These are phyloP conservation scores for Euwallacea similis DNA, from an alignment of 1,140 invertebrate genomes.

Conservation along the genomic window DNA sequence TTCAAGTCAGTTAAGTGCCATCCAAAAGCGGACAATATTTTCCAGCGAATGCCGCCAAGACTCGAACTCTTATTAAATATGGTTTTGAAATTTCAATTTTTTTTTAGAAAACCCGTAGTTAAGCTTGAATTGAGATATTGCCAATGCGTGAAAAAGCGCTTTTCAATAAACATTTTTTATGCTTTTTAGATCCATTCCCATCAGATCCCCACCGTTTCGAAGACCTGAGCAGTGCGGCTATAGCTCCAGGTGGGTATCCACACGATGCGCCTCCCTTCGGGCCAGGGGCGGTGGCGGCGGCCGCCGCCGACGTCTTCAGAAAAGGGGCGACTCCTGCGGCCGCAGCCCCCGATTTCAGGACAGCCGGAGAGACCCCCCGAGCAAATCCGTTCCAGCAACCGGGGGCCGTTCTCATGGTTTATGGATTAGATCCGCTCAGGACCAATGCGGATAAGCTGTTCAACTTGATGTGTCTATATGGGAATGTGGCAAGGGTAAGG, in stretches of 20 bases:
- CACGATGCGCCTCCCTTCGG: constrained; percentile 38
- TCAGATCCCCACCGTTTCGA: constrained; percentile 50
- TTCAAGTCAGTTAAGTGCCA: background rate
- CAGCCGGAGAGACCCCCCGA: constrained; percentile 40
- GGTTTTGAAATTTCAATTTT: too few relatives aligned
- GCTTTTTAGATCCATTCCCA: constrained; percentile 50
- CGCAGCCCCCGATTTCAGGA: constrained; percentile 46
- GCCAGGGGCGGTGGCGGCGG: constrained; percentile 51
- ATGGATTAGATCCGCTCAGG: constrained; percentile 89
- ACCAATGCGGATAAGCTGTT: constrained; percentile 97
- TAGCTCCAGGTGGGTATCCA: constrained; percentile 36
- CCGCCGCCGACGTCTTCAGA: constrained; percentile 48
- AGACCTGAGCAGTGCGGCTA: constrained; percentile 46
- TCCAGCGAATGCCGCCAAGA: background rate
- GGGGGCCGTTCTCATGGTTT: constrained; percentile 96
- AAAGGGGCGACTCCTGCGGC: constrained; percentile 46
- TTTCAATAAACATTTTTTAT: background rate
- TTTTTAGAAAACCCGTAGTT: too few relatives aligned
- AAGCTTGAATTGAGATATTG: too few relatives aligned
- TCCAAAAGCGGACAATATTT: background rate
- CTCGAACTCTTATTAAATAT: too few relatives aligned
- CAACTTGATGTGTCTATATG: constrained; percentile 98
- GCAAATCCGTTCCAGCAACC: constrained; percentile 60
- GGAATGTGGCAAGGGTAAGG: constrained; percentile 94
- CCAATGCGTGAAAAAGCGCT: too few relatives aligned